Evolutionary conservation across 2,888 invertebrate species (phyloP), one percentile per base, ranked within the genome.

Genomic region (Tortricodes alternella): DNA sequence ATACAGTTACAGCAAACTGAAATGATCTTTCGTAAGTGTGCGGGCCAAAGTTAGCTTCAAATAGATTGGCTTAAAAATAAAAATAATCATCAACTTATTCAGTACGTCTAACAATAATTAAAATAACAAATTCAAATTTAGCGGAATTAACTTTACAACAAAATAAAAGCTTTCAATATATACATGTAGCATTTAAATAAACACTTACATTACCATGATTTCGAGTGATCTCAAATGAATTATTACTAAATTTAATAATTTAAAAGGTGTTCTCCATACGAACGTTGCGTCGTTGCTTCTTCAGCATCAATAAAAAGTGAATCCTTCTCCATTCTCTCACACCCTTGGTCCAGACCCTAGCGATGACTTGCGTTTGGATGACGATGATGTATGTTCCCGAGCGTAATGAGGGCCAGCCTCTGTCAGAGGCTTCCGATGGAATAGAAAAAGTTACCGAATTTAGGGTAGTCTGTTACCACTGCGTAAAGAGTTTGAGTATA

Each of bases 331-430:
- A 55, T 7, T 6, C 5, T 21, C 8, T 7, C 27, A 2, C 41
- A 11, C 5, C 46, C 32, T 8, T 6, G 27, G 52, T 49, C 51
- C 35, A 43, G 37, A 64, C 69, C 67, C 65, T 32, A n/a, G 50
- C 63, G 63, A 75, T 85, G 85, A 85, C 85, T 85, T 80, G 84
- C 84, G 72, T 18, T 63, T 60, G 58, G 44, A 55, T 80, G 84
- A 83, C 83, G 80, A 80, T 84, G 84, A 84, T 83, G 76, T 83
- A 84, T 83, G 84, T 76, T 67, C 65, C 62, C 56, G n/a, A 64
- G 59, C 38, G 71, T 85, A 85, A 85, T 84, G 84, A 84, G 80
- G 64, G 61, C 61, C 52, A 39, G 41, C 44, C 44, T 44, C 44
- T 16, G 53, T 39, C 53, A 24, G 43, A 37, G 37, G 48, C 37